phyloP scores from a whole-genome alignment of 2,888 invertebrate genomes.

The Lacanobia oleracea region DNA sequence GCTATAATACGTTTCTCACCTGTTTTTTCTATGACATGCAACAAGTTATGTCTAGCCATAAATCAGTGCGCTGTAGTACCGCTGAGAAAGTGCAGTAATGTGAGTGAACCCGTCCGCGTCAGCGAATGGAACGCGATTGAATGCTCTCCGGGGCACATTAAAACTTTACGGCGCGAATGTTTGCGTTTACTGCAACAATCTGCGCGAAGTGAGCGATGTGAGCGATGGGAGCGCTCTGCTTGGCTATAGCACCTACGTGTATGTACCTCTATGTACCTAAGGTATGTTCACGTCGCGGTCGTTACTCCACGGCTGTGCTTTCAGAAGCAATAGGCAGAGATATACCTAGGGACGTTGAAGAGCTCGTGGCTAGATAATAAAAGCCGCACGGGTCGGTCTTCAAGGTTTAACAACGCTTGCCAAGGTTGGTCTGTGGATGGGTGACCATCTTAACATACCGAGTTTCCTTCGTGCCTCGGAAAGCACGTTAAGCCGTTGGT shows the following conservation, averaged over 20 bases:
- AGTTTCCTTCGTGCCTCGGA: too few relatives aligned
- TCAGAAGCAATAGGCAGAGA: background rate
- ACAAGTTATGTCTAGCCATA: constrained; percentile 2
- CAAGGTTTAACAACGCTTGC: too few relatives aligned
- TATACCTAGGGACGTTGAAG: too few relatives aligned
- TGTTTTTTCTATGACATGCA: background rate
- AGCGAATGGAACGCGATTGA: constrained; percentile 17
- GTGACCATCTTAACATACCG: too few relatives aligned
- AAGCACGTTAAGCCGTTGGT: too few relatives aligned
- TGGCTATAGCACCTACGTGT: background rate
- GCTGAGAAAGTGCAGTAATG: background rate
- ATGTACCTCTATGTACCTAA: background rate
- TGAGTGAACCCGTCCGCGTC: background rate
- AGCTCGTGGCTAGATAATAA: too few relatives aligned
- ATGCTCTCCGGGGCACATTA: constrained; percentile 32
- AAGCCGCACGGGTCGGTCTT: too few relatives aligned
- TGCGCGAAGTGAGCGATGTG: background rate
- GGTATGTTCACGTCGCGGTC: too few relatives aligned
- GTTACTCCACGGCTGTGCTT: background rate
- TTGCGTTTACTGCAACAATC: constrained; percentile 20
- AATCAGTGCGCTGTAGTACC: background rate
- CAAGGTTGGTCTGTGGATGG: too few relatives aligned
- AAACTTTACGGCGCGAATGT: constrained; percentile 20
- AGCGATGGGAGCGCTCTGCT: background rate
- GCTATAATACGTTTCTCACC: background rate